These are phyloP conservation scores for Harpagoxenus sublaevis DNA, from an alignment of 2,888 invertebrate genomes.

Conservation along the genomic window DNA sequence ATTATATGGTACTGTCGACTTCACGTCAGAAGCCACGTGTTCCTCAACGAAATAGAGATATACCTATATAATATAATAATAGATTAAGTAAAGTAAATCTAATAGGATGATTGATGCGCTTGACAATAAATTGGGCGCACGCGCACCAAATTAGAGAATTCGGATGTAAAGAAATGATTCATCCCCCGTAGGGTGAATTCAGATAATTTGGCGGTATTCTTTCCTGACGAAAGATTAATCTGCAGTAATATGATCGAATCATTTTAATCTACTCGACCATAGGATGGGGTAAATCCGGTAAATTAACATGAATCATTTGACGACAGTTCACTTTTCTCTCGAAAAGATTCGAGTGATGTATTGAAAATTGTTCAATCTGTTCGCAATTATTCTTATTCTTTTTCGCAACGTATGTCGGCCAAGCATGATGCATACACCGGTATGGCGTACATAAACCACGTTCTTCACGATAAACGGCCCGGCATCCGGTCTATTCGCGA, in stretches of 20 bases:
- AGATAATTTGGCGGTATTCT: neutral
- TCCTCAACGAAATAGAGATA: neutral
- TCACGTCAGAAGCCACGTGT: neutral
- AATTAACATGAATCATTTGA: neutral
- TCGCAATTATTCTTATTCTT: neutral
- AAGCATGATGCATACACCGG: neutral
- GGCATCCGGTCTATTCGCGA: conserved; percentile 55
- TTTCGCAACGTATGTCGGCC: neutral
- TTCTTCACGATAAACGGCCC: conserved; percentile 27
- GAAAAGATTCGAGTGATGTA: neutral
- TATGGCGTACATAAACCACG: conserved; percentile 9
- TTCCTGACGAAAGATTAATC: neutral
- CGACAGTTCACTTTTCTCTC: neutral
- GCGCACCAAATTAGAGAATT: neutral
- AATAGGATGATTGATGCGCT: neutral
- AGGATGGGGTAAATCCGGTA: neutral
- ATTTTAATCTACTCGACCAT: neutral
- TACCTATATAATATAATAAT: neutral
- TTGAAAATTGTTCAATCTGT: neutral
- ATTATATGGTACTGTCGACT: neutral
- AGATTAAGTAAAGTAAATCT: neutral
- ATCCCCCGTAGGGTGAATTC: neutral
- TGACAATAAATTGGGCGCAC: neutral
- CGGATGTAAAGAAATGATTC: neutral
- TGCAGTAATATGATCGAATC: neutral